phyloP scores from a whole-genome alignment of 1,140 invertebrate genomes.

The Cydia amplana region DNA sequence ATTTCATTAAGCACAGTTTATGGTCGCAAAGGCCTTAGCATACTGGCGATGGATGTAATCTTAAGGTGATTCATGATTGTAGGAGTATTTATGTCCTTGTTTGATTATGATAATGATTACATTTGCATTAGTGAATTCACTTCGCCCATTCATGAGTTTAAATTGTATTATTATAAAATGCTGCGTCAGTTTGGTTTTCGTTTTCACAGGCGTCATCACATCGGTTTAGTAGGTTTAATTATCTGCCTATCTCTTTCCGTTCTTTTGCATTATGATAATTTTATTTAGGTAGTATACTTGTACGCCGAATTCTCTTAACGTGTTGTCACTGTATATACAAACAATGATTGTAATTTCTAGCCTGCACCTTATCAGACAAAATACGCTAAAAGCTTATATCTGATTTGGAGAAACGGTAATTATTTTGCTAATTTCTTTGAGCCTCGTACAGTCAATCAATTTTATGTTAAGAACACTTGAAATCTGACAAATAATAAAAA shows the following conservation, averaged over 20 bases:
- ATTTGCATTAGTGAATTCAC: conserved; percentile 30
- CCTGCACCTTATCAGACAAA: no score
- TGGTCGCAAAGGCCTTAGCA: neutral
- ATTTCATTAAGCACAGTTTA: neutral
- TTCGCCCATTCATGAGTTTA: conserved; percentile 22
- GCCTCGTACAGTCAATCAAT: neutral
- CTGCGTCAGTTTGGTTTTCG: neutral
- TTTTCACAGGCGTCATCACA: neutral
- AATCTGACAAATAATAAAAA: neutral
- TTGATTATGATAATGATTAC: conserved; percentile 31
- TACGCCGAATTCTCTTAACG: neutral
- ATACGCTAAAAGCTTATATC: no score
- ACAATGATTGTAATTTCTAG: neutral
- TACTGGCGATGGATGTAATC: conserved; percentile 19
- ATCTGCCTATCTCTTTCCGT: conserved; percentile 3
- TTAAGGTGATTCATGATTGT: conserved; percentile 22
- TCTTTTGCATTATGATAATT: conserved; percentile 1
- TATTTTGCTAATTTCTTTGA: neutral
- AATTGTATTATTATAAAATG: conserved; percentile 5
- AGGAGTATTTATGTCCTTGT: conserved; percentile 31
- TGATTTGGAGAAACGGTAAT: no score
- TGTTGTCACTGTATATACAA: neutral
- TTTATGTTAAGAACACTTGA: neutral
- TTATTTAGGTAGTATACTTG: neutral
- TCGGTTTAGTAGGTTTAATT: neutral